Evolutionary conservation across 2,797 vertebrate genomes (phyloP).

Genomic region (Spinus pinus): DNA sequence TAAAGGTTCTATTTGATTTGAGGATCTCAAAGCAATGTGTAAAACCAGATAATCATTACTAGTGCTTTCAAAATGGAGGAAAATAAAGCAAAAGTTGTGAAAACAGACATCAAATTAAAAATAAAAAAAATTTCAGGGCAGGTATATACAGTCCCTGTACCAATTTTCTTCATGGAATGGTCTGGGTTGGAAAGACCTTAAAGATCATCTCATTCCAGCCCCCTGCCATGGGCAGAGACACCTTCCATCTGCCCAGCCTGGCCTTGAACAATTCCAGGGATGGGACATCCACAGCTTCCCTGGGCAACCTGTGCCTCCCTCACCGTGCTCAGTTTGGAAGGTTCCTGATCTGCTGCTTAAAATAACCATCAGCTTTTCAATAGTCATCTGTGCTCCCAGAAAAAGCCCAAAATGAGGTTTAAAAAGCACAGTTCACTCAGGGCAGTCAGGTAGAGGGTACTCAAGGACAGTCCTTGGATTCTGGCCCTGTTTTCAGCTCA

Average conservation of each 20-base stretch:
- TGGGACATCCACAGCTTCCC: not conserved
- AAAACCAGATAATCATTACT: not conserved
- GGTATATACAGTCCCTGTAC: accelerated
- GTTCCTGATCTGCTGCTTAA: not conserved
- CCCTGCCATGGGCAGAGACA: not conserved
- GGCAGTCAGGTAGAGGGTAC: not conserved
- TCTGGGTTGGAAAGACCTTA: not conserved
- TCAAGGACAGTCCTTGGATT: not conserved
- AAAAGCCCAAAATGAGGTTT: not conserved
- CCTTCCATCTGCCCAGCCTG: not conserved
- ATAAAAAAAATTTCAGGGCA: not conserved
- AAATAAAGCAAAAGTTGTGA: not conserved
- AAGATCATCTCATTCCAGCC: not conserved
- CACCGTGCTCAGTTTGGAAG: not conserved
- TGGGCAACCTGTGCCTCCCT: not conserved
- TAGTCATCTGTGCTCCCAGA: not conserved
- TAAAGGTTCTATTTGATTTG: not conserved
- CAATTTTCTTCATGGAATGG: not conserved
- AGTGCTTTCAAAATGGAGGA: not conserved
- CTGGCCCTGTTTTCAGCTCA: not conserved
- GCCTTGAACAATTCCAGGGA: not conserved
- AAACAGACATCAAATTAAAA: not conserved
- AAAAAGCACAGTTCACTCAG: accelerated
- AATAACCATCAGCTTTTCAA: not conserved
- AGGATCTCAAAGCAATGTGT: not conserved